Evolutionary conservation across 2,797 vertebrate species (phyloP).

Genomic region (Schizopygopsis pylzovi): DNA sequence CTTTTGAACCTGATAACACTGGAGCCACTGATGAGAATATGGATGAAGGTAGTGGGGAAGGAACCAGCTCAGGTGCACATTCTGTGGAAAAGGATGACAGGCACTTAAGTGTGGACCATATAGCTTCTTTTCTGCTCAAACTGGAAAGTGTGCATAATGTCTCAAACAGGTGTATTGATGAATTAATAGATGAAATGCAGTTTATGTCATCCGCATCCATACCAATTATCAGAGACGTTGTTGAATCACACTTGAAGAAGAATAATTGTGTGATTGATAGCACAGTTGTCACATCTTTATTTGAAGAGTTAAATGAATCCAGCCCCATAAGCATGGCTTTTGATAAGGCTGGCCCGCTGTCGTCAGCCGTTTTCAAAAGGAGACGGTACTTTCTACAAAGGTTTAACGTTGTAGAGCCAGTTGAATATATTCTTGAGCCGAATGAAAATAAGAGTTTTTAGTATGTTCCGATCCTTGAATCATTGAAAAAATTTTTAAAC

Average conservation of each 20-base stretch:
- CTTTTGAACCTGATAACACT: background rate
- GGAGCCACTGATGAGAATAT: background rate
- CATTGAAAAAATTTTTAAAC: background rate
- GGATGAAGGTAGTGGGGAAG: conserved; percentile 10
- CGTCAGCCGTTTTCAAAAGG: background rate
- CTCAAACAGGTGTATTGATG: conserved; percentile 38
- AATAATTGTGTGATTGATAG: conserved; percentile 34
- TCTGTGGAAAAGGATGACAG: conserved; percentile 30
- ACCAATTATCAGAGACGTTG: conserved; percentile 32
- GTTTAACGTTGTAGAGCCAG: background rate
- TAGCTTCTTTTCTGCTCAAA: conserved; percentile 42
- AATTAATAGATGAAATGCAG: conserved; percentile 38
- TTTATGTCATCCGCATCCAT: conserved; percentile 44
- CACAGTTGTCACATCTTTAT: conserved; percentile 32
- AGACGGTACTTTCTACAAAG: conserved; percentile 5
- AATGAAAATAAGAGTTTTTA: background rate
- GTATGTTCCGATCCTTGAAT: conserved; percentile 19
- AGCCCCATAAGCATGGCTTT: conserved; percentile 36
- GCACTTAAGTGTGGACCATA: conserved; percentile 35
- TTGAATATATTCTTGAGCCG: conserved; percentile 1
- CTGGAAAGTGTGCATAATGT: conserved; percentile 47
- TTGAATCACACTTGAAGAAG: conserved; percentile 40
- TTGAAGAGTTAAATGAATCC: conserved; percentile 31
- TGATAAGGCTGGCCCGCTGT: conserved; percentile 18
- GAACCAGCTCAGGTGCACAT: conserved; percentile 34